Base-by-base conservation (phyloP, 2,888 invertebrate species). In the Meandrusa payeni region DNA sequence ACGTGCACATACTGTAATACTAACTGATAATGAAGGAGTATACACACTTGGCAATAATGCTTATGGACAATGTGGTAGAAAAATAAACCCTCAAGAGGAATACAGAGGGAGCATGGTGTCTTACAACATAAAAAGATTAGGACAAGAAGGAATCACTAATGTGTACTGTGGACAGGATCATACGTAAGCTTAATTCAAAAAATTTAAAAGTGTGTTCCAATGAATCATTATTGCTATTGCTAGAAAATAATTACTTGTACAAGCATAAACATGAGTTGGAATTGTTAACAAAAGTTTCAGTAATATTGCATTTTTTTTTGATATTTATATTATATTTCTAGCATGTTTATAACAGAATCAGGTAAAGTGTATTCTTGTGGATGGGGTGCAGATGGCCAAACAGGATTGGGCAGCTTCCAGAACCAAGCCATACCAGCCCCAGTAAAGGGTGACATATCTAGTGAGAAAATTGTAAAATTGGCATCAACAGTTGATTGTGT, bases 311-410 rank as follows among this genome's bases (percentile, higher is more conserved):
- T n/a, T n/a, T n/a, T n/a, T n/a, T n/a, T n/a, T n/a, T n/a, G n/a
- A n/a, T n/a, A n/a, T n/a, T n/a, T n/a, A n/a, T n/a, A n/a, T n/a
- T 12, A 5, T 23, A 5, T 9, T 17, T 87, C 51, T 77, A 94
- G 94, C 65, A 69, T 96, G 55, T 92, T 96, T 55, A 64, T 98
- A 50, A 95, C 95, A 49, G 90, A 92, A 61, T 83, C 89, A 11
- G 98, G 98, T 0, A 89, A 91, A 57, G 94, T 98, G 2, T 97
- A 91, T 65, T 90, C 94, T 0, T 98, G 96, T 76, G 98, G 99
- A 0, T 95, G 97, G 93, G 95, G 97, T 17, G 94, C 96, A 0
- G 98, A 98, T 77, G 99, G 99, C 0, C 98, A 98, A 82, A 96
- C 97, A 0, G 98, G 95, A 0, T 81, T 93, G 5, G 95, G 94